Conservation (phyloP, 2,797 vertebrate species). For the Limosa lapponica region DNA sequence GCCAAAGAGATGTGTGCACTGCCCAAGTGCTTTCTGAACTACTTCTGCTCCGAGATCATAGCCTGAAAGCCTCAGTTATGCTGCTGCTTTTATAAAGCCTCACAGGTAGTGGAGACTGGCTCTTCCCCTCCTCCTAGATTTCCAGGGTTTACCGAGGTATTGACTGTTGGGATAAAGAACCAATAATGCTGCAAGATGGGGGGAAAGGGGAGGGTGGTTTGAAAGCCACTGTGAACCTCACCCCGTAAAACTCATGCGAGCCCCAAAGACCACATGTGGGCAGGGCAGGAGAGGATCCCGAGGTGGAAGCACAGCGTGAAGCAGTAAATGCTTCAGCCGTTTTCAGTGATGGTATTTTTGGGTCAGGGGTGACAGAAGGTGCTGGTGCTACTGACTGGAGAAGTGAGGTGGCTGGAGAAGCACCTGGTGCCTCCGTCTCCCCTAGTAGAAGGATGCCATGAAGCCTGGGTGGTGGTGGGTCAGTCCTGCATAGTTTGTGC, state of each 20-base stretch:
- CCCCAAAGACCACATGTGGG: background rate
- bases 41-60: background rate
- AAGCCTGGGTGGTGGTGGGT: background rate
- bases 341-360: background rate
- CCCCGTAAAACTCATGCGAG: background rate
- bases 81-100: slow-evolving; percentile 70
- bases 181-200: slow-evolving; percentile 33
- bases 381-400: background rate
- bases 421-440: background rate
- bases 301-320: background rate
- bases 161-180: slow-evolving; percentile 32
- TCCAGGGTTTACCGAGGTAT: slow-evolving; percentile 2
- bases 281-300: background rate
- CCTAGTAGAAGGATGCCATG: background rate
- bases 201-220: background rate
- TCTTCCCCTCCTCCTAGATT: slow-evolving; percentile 22
- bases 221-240: background rate
- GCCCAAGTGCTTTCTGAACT: slow-evolving; percentile 54
- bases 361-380: background rate
- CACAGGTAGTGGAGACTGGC: slow-evolving; percentile 9
- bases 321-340: background rate
- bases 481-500: background rate
- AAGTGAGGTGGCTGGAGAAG: background rate
- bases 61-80: slow-evolving; percentile 57
- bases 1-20: slow-evolving; percentile 64